Evolutionary conservation across 2,797 vertebrate species (phyloP).

Genomic region (Ctenosaura bakeri): DNA sequence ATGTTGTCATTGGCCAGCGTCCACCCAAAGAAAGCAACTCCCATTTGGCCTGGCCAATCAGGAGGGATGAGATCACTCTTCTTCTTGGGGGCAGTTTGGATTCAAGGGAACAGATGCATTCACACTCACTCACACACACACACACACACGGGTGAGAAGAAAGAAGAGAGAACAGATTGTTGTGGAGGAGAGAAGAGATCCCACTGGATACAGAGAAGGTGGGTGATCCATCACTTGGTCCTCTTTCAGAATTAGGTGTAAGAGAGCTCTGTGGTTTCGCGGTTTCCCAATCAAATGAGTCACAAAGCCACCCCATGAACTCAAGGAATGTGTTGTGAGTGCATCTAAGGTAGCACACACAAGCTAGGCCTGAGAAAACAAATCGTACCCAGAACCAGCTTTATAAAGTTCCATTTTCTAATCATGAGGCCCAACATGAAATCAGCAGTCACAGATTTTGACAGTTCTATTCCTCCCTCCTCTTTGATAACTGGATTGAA

Average conservation of each 20-base stretch:
- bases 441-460: neutral
- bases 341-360: neutral
- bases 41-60: slow-evolving; percentile 67
- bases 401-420: neutral
- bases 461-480: neutral
- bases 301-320: neutral
- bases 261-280: neutral
- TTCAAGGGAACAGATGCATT: neutral
- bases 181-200: slow-evolving; percentile 39
- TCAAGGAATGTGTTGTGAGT: neutral
- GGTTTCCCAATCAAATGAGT: neutral
- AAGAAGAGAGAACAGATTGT: slow-evolving; percentile 55
- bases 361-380: neutral
- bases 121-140: neutral
- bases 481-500: neutral
- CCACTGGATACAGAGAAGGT: neutral
- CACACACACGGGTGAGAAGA: neutral
- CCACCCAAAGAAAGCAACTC: slow-evolving; percentile 60
- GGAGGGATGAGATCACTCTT: slow-evolving; percentile 71
- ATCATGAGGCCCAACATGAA: too few species aligned
- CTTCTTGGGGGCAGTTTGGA: slow-evolving; percentile 14
- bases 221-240: slow-evolving; percentile 29
- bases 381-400: neutral
- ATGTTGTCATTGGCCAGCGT: slow-evolving; percentile 79
- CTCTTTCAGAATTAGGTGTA: neutral